Percentiles rank a stretch among this genome's conserved stretches.
phyloP scores from a whole-genome alignment of 2,888 invertebrate species.

The Acanthacorydalis orientalis region DNA sequence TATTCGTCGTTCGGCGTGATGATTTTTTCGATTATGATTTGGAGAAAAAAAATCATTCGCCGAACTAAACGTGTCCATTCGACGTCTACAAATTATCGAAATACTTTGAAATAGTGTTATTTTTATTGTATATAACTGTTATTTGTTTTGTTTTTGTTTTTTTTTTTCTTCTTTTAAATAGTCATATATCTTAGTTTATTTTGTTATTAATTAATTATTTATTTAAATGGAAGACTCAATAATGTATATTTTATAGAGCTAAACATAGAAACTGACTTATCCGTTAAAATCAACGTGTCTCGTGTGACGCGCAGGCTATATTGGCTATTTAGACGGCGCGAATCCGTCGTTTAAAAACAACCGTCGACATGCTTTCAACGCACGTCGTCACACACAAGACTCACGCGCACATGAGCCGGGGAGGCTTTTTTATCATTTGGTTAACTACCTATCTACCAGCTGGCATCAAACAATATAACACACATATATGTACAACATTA shows the following conservation, averaged over 20 bases:
- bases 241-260: slow-evolving; percentile 20
- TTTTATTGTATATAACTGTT: background rate
- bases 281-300: slow-evolving; percentile 10
- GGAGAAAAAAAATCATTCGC: too few relatives aligned
- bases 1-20: too few relatives aligned
- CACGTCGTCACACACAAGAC: slow-evolving; percentile 12
- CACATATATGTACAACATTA: background rate
- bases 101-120: background rate
- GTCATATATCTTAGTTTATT: background rate
- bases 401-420: too few relatives aligned
- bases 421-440: too few relatives aligned
- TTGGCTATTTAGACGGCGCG: too few relatives aligned
- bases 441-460: too few relatives aligned
- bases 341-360: too few relatives aligned
- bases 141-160: background rate
- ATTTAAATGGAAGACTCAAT: slow-evolving; percentile 30
- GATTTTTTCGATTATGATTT: too few relatives aligned
- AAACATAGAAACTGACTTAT: slow-evolving; percentile 11
- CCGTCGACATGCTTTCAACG: slow-evolving; percentile 20
- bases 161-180: slow-evolving; percentile 3
- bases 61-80: too few relatives aligned
- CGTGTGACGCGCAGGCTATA: too few relatives aligned
- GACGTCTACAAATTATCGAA: too few relatives aligned
- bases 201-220: slow-evolving; percentile 26
- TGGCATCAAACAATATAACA: background rate